These are phyloP conservation scores for Tupaia chinensis DNA, from an alignment of 2,113 vertebrate genomes.

Conservation along the genomic window DNA sequence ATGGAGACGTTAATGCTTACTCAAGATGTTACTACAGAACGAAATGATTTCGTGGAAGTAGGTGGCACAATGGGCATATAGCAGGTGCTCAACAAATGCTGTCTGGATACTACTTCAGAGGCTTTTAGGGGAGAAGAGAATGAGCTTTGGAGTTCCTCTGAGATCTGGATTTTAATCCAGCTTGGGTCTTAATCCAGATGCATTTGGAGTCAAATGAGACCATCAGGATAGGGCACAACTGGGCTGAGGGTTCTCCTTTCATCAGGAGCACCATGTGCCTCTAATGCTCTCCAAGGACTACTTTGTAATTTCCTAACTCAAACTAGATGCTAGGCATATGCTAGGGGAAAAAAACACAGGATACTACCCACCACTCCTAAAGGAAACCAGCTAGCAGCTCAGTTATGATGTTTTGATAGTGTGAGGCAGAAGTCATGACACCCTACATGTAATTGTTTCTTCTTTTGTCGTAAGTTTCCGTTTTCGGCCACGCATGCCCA, in stretches of 20 bases:
- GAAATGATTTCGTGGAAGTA: neutral
- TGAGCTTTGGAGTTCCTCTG: neutral
- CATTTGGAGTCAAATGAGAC: neutral
- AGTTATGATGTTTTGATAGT: neutral
- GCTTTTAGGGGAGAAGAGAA: neutral
- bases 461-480: neutral
- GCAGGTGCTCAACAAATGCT: neutral
- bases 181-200: neutral
- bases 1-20: neutral
- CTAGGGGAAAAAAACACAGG: neutral
- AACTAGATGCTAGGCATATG: neutral
- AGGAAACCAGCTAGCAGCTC: neutral
- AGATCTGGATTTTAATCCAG: neutral
- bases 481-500: neutral
- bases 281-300: neutral
- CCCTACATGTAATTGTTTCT: neutral
- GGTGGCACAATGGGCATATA: neutral
- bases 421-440: neutral
- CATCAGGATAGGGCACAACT: neutral
- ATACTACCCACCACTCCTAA: neutral
- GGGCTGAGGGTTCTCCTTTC: neutral
- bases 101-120: neutral
- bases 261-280: neutral
- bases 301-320: neutral
- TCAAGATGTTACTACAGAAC: neutral